Percentiles rank a stretch among this genome's conserved stretches.
phyloP scores from a whole-genome alignment of 2,797 vertebrate genomes.

The Poeciliopsis infans region DNA sequence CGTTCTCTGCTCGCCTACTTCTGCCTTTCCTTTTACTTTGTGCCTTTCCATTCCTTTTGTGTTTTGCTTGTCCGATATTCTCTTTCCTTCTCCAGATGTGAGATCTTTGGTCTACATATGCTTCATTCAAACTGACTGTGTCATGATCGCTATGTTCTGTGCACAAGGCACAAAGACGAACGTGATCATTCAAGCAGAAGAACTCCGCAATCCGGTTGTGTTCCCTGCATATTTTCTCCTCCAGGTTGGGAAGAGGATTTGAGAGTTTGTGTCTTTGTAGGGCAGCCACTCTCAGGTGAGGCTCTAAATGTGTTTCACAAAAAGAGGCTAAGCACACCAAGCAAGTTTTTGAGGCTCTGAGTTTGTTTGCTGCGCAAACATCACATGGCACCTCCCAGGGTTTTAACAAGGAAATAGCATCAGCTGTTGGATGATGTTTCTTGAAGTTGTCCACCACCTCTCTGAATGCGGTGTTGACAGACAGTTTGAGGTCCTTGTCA shows the following conservation, averaged over 20 bases:
- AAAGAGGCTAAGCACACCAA: slow-evolving; percentile 59
- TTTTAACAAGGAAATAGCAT: background rate
- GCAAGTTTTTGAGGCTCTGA: slow-evolving; percentile 61
- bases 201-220: slow-evolving; percentile 55
- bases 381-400: slow-evolving; percentile 60
- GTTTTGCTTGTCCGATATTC: background rate
- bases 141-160: slow-evolving; percentile 42
- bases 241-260: slow-evolving; percentile 48
- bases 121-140: slow-evolving; percentile 39
- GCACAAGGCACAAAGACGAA: slow-evolving; percentile 45
- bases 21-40: slow-evolving; percentile 13
- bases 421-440: background rate
- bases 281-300: slow-evolving; percentile 44
- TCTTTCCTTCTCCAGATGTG: slow-evolving; percentile 12
- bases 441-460: slow-evolving; percentile 62
- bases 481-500: slow-evolving; percentile 39
- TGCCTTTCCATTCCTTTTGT: slow-evolving; percentile 27
- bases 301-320: slow-evolving; percentile 53
- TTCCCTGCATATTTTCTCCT: slow-evolving; percentile 49
- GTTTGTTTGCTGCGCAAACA: slow-evolving; percentile 26
- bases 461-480: slow-evolving; percentile 54
- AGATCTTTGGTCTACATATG: slow-evolving; percentile 22
- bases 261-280: slow-evolving; percentile 58
- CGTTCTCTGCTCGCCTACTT: background rate
- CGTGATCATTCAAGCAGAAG: slow-evolving; percentile 44